Percentiles rank a stretch among this genome's conserved stretches.
These are phyloP conservation scores for Cotesia glomerata DNA, from an alignment of 1,140 invertebrate genomes.

Conservation along the genomic window DNA sequence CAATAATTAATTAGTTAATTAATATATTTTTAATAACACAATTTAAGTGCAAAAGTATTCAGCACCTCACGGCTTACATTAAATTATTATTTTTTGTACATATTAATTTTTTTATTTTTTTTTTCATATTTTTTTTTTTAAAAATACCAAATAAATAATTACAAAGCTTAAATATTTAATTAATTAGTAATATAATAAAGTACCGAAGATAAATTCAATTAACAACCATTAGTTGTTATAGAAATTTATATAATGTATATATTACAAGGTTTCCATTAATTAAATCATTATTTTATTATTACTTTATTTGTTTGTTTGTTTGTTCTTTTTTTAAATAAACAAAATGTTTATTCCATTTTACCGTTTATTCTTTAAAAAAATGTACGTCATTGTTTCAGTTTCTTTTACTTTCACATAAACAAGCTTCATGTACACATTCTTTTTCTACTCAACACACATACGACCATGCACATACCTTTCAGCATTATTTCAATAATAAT, in stretches of 20 bases:
- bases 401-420: conserved; percentile 32
- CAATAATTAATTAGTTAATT: not conserved
- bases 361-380: conserved; percentile 6
- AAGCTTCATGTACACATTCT: conserved; percentile 23
- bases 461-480: not conserved
- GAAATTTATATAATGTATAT: conserved; percentile 43
- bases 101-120: not conserved
- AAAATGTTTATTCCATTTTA: conserved; percentile 21
- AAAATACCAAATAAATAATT: conserved; percentile 14
- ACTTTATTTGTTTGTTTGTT: too few relatives aligned
- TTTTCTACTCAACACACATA: conserved; percentile 18
- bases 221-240: conserved; percentile 32
- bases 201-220: conserved; percentile 37
- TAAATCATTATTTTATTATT: conserved; percentile 18
- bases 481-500: not conserved
- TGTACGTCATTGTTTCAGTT: conserved; percentile 17
- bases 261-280: conserved; percentile 41
- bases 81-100: not conserved
- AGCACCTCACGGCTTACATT: conserved; percentile 10
- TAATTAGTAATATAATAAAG: not conserved
- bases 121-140: not conserved
- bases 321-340: conserved; percentile 21
- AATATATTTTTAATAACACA: not conserved
- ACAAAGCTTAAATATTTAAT: conserved; percentile 3
- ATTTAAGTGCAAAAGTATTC: not conserved